Base-by-base conservation (phyloP, 2,797 vertebrate genomes). In the Moxostoma hubbsi region DNA sequence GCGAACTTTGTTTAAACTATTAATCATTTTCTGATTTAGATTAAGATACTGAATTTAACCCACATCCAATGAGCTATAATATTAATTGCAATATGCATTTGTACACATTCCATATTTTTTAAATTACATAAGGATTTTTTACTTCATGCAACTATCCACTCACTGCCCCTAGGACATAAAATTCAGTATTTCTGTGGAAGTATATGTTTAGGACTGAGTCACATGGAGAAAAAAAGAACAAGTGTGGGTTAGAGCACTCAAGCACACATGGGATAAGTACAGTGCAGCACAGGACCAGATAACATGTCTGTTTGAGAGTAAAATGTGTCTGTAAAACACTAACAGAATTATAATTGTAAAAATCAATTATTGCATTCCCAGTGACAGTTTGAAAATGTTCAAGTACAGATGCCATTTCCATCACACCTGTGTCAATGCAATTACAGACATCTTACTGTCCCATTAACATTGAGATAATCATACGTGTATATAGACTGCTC, bases 71-170 rank as follows among this genome's bases (percentile, higher is more conserved):
- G 6, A 12, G 24, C 11, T 1, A 11, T 6, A 5, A 62, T 62
- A 5, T 36, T 11, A 10, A 18, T 6, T 12, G 10, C 36, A 62
- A 12, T 36, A 24, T 36, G 59, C 43, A 15, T 64, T n/a, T 15
- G 13, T 5, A n/a, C 62, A 15, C 43, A n/a, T 46, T n/a, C 4
- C 8, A 6, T 63, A 13, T 12, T 43, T 63, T 7, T 63, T 6
- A 62, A 50, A 45, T 79, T 79, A 73, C 50, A 65, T 66, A 79
- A 79, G 50, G 62, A 24, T 66, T 46, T 24, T 73, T 65, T 15
- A 73, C 70, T 66, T 73, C 73, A 79, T 73, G 47, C 73, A 79
- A 73, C 77, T 47, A 54, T 47, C 43, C 8, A 50, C 61, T 66
- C n/a, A 45, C 15, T 51, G 69, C 69, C 77, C 69, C 54, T 4